These are phyloP conservation scores for Anthrax anthrax DNA, from an alignment of 2,888 invertebrate species.

Conservation along the genomic window DNA sequence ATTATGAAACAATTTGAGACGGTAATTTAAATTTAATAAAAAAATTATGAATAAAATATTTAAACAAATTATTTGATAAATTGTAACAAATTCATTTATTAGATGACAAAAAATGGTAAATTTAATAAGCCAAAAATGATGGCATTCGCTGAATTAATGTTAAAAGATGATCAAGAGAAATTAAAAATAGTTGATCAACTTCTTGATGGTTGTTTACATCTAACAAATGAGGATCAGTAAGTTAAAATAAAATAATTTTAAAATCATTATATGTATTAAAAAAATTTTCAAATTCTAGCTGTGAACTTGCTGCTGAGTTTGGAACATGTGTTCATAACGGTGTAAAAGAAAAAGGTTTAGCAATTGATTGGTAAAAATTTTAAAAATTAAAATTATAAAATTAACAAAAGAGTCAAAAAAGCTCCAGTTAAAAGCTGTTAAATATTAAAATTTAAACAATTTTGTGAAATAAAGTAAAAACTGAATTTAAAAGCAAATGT, in stretches of 20 bases:
- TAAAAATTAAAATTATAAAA: too few species aligned
- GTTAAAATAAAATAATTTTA: slow-evolving; percentile 8
- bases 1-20: slow-evolving; percentile 25
- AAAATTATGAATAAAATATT: too few species aligned
- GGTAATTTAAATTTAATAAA: slow-evolving; percentile 20
- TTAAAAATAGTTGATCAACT: slow-evolving; percentile 15
- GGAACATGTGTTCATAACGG: neutral
- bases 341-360: neutral
- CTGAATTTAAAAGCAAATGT: too few species aligned
- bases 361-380: too few species aligned
- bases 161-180: slow-evolving; percentile 19
- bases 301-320: neutral
- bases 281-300: neutral
- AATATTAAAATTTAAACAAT: too few species aligned
- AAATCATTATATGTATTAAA: neutral
- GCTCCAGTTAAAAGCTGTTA: too few species aligned
- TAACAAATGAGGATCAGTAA: slow-evolving; percentile 27
- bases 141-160: slow-evolving; percentile 17
- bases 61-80: too few species aligned
- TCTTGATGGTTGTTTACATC: slow-evolving; percentile 17
- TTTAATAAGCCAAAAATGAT: slow-evolving; percentile 18
- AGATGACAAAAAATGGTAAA: slow-evolving; percentile 18
- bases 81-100: too few species aligned
- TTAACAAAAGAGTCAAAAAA: too few species aligned
- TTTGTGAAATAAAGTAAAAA: too few species aligned